Conservation (phyloP, 2,797 vertebrate species). For the Gouania willdenowi region DNA sequence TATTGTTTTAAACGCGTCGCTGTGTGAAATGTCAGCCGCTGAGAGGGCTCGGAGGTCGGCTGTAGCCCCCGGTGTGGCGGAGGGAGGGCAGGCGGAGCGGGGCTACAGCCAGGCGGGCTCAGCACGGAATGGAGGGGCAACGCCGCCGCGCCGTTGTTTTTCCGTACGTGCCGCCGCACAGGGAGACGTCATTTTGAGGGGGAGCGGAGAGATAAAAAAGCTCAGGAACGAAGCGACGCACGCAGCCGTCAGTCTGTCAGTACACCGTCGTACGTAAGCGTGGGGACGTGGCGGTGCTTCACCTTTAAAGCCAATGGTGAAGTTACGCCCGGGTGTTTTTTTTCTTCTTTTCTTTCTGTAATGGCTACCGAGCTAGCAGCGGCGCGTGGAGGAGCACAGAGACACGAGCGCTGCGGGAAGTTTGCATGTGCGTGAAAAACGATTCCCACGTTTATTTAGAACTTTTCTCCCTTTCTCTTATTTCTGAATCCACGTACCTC, state of each 20-base stretch:
- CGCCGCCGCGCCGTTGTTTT: slow-evolving; percentile 68
- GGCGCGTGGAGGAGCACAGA: too few species aligned
- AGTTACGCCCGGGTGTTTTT: too few species aligned
- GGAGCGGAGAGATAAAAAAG: slow-evolving; percentile 72
- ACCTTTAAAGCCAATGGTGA: too few species aligned
- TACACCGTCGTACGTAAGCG: slow-evolving; percentile 61
- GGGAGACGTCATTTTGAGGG: slow-evolving; percentile 80
- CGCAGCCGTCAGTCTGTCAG: too few species aligned
- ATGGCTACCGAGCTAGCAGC: too few species aligned
- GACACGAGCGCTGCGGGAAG: too few species aligned
- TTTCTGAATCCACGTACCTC: too few species aligned
- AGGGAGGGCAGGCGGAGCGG: slow-evolving; percentile 1
- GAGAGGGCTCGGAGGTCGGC: background rate
- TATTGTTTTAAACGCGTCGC: background rate
- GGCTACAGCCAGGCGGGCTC: slow-evolving; percentile 40
- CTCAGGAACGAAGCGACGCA: slow-evolving; percentile 73
- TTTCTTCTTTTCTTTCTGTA: too few species aligned
- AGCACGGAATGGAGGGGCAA: slow-evolving; percentile 64
- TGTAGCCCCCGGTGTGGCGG: background rate
- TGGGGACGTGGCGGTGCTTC: slow-evolving; percentile 65
- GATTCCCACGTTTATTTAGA: too few species aligned
- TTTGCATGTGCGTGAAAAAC: too few species aligned
- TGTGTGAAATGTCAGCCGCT: background rate
- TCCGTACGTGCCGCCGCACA: slow-evolving; percentile 80
- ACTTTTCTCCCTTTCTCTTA: too few species aligned